Conservation (phyloP, 2,888 invertebrate species). For the Drosophila mettleri region DNA sequence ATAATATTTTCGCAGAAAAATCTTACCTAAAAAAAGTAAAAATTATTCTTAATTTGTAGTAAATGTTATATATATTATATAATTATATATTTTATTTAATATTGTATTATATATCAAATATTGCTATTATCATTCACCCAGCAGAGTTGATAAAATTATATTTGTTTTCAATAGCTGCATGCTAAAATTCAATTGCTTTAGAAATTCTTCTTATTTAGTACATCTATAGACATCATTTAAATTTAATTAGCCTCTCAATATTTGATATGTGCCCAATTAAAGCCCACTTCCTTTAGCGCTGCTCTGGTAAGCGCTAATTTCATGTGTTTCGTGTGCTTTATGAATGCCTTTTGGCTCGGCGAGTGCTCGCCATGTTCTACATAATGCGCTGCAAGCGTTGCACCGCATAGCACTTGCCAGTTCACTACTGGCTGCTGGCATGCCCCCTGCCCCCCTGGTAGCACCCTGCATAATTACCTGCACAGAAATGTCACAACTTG, state of each 20-base stretch:
- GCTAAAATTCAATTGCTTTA: no score
- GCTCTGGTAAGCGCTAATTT: not conserved
- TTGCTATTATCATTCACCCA: no score
- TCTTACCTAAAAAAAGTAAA: no score
- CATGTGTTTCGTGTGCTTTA: not conserved
- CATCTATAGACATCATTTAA: not conserved
- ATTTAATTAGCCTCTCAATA: not conserved
- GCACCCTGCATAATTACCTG: slow-evolving; percentile 13
- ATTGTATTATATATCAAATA: no score
- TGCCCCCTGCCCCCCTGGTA: not conserved
- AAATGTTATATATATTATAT: no score
- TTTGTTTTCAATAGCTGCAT: no score
- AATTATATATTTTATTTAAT: no score
- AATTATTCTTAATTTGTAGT: no score
- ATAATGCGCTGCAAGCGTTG: slow-evolving; percentile 14
- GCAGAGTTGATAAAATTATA: not conserved
- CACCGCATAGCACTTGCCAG: slow-evolving; percentile 7
- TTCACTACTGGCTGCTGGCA: not conserved
- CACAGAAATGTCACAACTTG: slow-evolving; percentile 64
- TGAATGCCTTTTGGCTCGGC: slow-evolving; percentile 12
- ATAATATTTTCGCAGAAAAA: no score
- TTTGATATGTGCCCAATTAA: not conserved
- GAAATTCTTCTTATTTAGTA: not conserved
- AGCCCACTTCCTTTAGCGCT: not conserved
- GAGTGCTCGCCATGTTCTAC: slow-evolving; percentile 17